Conservation (phyloP, 2,113 vertebrate species). For the Protobothrops mucrosquamatus region DNA sequence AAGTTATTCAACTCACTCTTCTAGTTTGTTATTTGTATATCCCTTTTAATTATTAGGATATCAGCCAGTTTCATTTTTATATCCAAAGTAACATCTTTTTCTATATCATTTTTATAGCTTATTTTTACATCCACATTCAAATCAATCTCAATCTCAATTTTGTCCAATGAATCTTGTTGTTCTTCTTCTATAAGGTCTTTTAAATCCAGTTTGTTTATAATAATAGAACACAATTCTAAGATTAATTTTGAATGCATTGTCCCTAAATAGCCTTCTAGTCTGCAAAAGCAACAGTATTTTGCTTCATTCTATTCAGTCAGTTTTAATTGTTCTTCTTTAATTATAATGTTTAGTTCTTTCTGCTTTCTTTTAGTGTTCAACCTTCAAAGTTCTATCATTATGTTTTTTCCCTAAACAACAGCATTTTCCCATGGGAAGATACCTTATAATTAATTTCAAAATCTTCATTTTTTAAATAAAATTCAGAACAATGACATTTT, state of each 20-base stretch:
- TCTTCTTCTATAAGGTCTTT: background rate
- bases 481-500: background rate
- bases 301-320: background rate
- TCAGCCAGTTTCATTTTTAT: background rate
- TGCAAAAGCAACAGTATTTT: background rate
- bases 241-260: background rate
- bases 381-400: background rate
- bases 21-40: background rate
- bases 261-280: background rate
- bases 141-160: background rate
- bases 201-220: background rate
- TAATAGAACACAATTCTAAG: background rate
- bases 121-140: background rate
- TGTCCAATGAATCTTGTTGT: background rate
- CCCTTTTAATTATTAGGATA: background rate
- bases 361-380: background rate
- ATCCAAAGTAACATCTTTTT: background rate
- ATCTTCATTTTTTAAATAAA: background rate
- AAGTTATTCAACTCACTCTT: background rate
- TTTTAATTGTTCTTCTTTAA: background rate
- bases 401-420: background rate
- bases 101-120: background rate
- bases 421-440: background rate
- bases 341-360: background rate
- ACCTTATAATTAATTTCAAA: background rate